Evolutionary conservation across 2,797 vertebrate genomes (phyloP).

Genomic region (Nasua narica): DNA sequence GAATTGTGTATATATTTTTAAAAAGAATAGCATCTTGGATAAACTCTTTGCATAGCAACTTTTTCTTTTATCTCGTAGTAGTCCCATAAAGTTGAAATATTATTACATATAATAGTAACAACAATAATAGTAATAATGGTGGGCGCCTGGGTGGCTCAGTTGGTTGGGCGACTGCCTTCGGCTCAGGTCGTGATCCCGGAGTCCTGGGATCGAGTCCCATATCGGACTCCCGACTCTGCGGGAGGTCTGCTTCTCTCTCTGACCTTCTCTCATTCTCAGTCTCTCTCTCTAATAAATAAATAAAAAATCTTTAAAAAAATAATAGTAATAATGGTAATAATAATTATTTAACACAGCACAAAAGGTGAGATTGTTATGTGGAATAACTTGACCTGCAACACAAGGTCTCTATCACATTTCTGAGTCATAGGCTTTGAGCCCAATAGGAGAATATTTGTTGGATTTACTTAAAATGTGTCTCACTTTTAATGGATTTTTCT

Average conservation of each 20-base stretch:
- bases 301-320: too few relatives aligned
- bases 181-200: too few relatives aligned
- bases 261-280: too few relatives aligned
- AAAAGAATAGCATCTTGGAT: not conserved
- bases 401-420: not conserved
- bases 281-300: too few relatives aligned
- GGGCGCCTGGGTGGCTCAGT: too few relatives aligned
- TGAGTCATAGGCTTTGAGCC: not conserved
- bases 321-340: not conserved
- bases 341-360: not conserved
- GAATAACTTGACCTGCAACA: not conserved
- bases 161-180: too few relatives aligned
- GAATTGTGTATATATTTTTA: not conserved
- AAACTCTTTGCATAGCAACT: not conserved
- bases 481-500: not conserved
- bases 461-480: not conserved
- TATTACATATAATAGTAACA: not conserved
- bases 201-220: too few relatives aligned
- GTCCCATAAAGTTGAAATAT: not conserved
- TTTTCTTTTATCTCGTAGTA: constrained; percentile 34
- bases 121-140: too few relatives aligned
- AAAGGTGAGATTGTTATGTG: not conserved
- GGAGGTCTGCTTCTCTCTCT: too few relatives aligned
- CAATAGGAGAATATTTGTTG: not conserved
- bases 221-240: too few relatives aligned